Evolutionary conservation across 2,113 vertebrate genomes (phyloP), one percentile per base, ranked within the genome.

Genomic region (Nothobranchius kuhntae): DNA sequence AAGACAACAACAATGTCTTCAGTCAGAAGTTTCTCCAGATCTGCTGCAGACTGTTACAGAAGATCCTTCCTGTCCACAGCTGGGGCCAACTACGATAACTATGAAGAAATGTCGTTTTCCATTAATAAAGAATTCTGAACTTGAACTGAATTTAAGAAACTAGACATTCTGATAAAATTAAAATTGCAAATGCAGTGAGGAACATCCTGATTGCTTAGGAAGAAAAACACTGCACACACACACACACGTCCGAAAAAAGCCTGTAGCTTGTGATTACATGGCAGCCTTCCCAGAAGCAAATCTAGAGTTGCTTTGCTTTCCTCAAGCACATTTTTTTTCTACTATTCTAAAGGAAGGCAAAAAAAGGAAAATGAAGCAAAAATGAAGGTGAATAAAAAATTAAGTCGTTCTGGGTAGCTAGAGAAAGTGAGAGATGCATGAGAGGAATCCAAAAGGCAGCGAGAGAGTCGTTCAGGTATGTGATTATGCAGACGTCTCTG

Each of bases 121-220:
- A 30, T 3, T 30, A 30, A 30, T 30, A 30, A 30, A 30, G 30
- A 3, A 70, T 84, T 9, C 68, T 61, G 67, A 85, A 83, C 61
- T 62, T 81, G 84, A 70, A 65, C 75, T 62, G 63, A 50, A 86
- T 76, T 67, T 68, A 50, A 70, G 15, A 82, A 83, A 78, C 70
- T 71, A 75, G 51, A 57, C 71, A 55, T 70, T 66, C 74, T 56
- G 68, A 68, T 84, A 71, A 80, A 86, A 87, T 82, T 71, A 63
- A 81, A 76, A 82, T 71, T 71, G 61, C 71, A 78, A 75, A 76
- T 79, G 58, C 55, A 70, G 74, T 53, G 65, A 30, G 4, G 30
- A 76, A 73, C 44, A 72, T 83, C 55, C 75, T 72, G 63, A 86
- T 54, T 80, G 65, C 67, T 56, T 14, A 68, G 53, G 60, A 52